These are phyloP conservation scores for Leiothrix lutea DNA, from an alignment of 2,113 vertebrate species.

Conservation along the genomic window DNA sequence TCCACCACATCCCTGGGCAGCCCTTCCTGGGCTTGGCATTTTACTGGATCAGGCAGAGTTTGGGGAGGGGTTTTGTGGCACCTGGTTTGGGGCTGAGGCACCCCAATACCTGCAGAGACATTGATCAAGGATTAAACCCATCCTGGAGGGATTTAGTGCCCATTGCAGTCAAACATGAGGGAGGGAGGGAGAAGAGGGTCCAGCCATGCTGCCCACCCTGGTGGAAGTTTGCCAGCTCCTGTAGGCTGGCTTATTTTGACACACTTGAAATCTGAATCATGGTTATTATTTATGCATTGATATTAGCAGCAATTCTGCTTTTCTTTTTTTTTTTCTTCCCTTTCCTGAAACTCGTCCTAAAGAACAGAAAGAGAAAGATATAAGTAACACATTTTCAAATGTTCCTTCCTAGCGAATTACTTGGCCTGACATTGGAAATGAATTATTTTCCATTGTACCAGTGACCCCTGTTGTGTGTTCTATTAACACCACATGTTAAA, in stretches of 20 bases:
- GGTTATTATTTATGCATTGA: background rate
- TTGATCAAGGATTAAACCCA: background rate
- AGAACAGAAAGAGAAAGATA: background rate
- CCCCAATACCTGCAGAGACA: background rate
- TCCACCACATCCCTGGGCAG: background rate
- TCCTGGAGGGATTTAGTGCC: background rate
- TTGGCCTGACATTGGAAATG: constrained; percentile 59
- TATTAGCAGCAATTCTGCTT: background rate
- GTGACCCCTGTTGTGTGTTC: constrained; percentile 73
- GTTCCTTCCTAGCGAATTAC: constrained; percentile 32
- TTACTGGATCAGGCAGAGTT: fast-evolving
- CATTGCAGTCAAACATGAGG: background rate
- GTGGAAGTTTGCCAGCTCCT: background rate
- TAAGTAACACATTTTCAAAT: constrained; percentile 18
- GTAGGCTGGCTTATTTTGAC: background rate
- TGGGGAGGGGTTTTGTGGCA: background rate
- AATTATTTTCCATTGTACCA: constrained; percentile 62
- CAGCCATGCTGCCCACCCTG: background rate
- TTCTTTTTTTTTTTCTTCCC: background rate
- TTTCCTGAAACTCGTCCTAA: background rate
- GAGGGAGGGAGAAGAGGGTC: background rate
- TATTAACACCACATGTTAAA: constrained; percentile 72
- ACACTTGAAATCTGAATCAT: background rate
- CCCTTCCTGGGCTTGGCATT: fast-evolving
- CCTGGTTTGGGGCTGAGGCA: background rate